Evolutionary conservation across 2,113 vertebrate species (phyloP).

Genomic region (Bubo bubo): DNA sequence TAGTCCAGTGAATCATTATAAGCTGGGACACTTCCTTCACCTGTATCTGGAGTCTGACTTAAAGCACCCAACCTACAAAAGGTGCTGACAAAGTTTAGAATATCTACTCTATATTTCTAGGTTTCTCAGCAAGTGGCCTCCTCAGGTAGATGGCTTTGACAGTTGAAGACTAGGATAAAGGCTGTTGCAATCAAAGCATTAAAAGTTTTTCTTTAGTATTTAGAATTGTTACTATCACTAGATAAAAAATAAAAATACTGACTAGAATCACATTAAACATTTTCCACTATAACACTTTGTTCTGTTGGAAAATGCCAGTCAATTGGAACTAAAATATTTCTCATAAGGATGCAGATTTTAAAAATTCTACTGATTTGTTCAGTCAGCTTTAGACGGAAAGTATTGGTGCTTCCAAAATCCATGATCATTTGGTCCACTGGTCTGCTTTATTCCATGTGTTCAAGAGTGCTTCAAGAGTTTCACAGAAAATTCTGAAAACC

Average conservation of each 20-base stretch:
- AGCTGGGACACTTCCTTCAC: background rate
- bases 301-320: background rate
- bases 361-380: background rate
- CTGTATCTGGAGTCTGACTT: background rate
- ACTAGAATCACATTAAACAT: background rate
- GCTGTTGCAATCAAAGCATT: background rate
- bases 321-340: background rate
- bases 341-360: background rate
- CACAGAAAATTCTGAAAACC: background rate
- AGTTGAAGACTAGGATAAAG: fast-evolving
- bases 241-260: background rate
- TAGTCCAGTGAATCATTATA: background rate
- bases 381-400: background rate
- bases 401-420: background rate
- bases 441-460: background rate
- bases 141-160: background rate
- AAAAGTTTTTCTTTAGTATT: background rate
- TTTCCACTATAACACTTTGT: background rate
- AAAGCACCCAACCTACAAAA: background rate
- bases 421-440: background rate
- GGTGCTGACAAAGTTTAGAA: background rate
- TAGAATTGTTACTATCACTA: background rate
- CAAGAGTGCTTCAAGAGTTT: background rate
- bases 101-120: background rate
- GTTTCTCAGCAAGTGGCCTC: background rate